A percentile compares a stretch with the other conserved stretches of the same genome.
Evolutionary conservation across 2,888 invertebrate species (phyloP).

Genomic region (Cataglyphis cursor): DNA sequence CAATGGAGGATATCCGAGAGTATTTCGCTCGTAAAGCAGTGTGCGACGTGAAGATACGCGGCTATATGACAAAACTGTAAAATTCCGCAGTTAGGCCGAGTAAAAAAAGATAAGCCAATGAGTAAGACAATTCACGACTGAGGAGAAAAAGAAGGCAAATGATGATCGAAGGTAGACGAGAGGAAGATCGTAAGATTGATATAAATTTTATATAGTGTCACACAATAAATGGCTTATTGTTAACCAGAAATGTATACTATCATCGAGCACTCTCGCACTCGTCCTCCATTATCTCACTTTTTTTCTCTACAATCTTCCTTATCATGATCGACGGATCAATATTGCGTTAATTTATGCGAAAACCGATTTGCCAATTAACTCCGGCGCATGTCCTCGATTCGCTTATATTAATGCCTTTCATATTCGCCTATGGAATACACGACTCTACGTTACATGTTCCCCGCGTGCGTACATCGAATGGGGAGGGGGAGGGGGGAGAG

Average conservation of each 20-base stretch:
- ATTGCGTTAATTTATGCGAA: slow-evolving; percentile 33
- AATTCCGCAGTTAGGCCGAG: slow-evolving; percentile 17
- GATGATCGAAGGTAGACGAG: not conserved
- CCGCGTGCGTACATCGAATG: slow-evolving; percentile 10
- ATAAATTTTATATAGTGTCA: not conserved
- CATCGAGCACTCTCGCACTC: slow-evolving; percentile 1
- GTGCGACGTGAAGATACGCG: slow-evolving; percentile 61
- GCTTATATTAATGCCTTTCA: slow-evolving; percentile 28
- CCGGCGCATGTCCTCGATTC: not conserved
- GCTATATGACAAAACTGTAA: slow-evolving; percentile 61
- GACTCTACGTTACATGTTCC: slow-evolving; percentile 39
- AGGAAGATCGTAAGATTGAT: not conserved
- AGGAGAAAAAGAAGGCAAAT: not conserved
- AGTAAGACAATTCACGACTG: slow-evolving; percentile 21
- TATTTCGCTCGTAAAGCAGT: slow-evolving; percentile 65
- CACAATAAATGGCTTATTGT: not conserved
- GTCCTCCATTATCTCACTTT: not conserved
- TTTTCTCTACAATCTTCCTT: not conserved
- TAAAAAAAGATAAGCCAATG: slow-evolving; percentile 10
- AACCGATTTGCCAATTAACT: slow-evolving; percentile 46
- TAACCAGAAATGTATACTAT: not conserved
- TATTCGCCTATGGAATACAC: slow-evolving; percentile 37
- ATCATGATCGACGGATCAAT: not conserved
- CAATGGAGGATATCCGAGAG: slow-evolving; percentile 71
- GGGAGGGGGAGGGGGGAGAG: not conserved